These are phyloP conservation scores for Eubasilissa regina DNA, from an alignment of 1,140 invertebrate genomes.

Conservation along the genomic window DNA sequence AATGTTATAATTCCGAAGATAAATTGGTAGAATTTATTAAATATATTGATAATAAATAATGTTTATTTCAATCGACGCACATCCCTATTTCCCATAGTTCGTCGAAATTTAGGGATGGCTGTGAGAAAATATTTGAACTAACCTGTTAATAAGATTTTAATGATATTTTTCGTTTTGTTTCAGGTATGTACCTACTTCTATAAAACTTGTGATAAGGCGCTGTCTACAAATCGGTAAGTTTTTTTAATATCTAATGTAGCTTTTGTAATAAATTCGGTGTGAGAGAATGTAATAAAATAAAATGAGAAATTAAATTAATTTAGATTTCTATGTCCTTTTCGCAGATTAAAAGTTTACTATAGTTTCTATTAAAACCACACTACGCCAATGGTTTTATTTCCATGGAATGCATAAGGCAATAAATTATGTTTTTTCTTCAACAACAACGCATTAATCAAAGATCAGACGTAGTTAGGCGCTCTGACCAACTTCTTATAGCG, in stretches of 20 bases:
- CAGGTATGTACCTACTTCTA: background rate
- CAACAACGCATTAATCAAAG: constrained; percentile 52
- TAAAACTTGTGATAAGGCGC: background rate
- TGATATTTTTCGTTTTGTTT: background rate
- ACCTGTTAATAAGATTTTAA: background rate
- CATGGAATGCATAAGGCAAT: constrained; percentile 18
- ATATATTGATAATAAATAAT: no score
- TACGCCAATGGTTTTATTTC: constrained; percentile 32
- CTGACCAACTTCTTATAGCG: background rate
- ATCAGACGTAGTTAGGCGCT: constrained; percentile 44
- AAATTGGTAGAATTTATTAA: no score
- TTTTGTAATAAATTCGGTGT: no score
- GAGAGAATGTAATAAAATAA: no score
- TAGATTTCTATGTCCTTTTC: no score
- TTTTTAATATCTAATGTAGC: background rate
- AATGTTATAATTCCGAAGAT: no score
- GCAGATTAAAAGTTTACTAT: no score
- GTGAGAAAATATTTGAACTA: no score
- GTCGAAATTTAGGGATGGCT: no score
- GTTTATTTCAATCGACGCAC: no score
- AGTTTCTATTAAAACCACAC: background rate
- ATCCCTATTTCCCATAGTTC: no score
- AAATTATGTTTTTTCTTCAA: constrained; percentile 45
- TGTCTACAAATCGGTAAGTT: constrained; percentile 1
- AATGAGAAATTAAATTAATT: no score